Percentiles rank a stretch among this genome's conserved stretches.
Evolutionary conservation across 2,797 vertebrate species (phyloP).

Genomic region (Carapus acus): DNA sequence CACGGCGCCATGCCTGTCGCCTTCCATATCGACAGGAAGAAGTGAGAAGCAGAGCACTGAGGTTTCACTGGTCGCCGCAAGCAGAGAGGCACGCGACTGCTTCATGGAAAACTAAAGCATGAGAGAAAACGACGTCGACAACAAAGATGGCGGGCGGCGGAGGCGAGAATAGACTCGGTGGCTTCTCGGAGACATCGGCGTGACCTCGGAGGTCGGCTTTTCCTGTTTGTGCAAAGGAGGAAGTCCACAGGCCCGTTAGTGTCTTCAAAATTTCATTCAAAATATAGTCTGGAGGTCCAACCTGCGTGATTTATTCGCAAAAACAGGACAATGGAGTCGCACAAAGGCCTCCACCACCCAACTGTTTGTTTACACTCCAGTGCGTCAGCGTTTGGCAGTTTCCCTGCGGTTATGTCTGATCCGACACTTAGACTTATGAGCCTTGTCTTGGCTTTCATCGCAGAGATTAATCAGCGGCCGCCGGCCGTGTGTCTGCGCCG

Average conservation of each 20-base stretch:
- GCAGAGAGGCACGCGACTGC: background rate
- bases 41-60: slow-evolving; percentile 1
- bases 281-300: too few species aligned
- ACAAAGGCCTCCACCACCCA: slow-evolving; percentile 22
- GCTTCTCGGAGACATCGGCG: slow-evolving; percentile 2
- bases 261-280: too few species aligned
- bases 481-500: slow-evolving; percentile 31
- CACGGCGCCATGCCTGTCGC: slow-evolving; percentile 25
- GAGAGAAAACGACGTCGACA: background rate
- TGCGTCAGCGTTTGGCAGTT: slow-evolving; percentile 15
- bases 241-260: slow-evolving; percentile 38
- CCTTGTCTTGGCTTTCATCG: slow-evolving; percentile 48
- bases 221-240: slow-evolving; percentile 47
- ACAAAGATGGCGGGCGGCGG: slow-evolving; percentile 1
- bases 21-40: slow-evolving; percentile 39
- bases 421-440: slow-evolving; percentile 37
- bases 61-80: slow-evolving; percentile 2
- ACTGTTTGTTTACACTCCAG: slow-evolving; percentile 42
- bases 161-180: background rate
- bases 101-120: slow-evolving; percentile 1
- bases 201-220: slow-evolving; percentile 16
- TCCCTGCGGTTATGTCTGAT: slow-evolving; percentile 45
- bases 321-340: slow-evolving; percentile 12
- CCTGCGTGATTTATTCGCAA: background rate
- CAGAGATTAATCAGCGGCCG: slow-evolving; percentile 41